Percentiles rank a stretch among this genome's conserved stretches.
phyloP scores from a whole-genome alignment of 23 tunicate species.

The Ciona savignyi region DNA sequence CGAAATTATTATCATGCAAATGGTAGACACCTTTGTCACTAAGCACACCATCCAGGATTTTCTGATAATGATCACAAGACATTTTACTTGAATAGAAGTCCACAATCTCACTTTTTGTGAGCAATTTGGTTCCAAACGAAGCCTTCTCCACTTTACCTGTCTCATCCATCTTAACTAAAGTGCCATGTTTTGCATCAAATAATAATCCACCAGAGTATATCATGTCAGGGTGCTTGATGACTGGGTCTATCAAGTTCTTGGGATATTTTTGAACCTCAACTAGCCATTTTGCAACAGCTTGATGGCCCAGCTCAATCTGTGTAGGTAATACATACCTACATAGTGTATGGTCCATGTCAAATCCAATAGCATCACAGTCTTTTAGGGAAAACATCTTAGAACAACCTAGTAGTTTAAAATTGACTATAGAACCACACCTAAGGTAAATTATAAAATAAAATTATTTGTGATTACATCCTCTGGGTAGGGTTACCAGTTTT shows the following conservation, averaged over 20 bases:
- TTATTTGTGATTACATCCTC: no score
- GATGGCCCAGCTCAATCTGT: slow-evolving; percentile 19
- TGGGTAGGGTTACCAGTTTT: no score
- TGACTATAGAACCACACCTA: no score
- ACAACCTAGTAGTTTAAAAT: not conserved
- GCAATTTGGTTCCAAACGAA: not conserved
- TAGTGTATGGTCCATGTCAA: slow-evolving; percentile 44
- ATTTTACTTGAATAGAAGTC: not conserved
- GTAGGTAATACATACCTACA: slow-evolving; percentile 23
- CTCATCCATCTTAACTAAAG: slow-evolving; percentile 15
- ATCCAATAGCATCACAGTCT: slow-evolving; percentile 30
- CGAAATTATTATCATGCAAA: slow-evolving; percentile 25
- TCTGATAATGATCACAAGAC: slow-evolving; percentile 3
- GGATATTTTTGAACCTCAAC: slow-evolving; percentile 10
- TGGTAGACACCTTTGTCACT: slow-evolving; percentile 19
- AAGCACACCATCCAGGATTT: slow-evolving; percentile 11
- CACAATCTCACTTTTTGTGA: slow-evolving; percentile 8
- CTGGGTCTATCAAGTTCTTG: slow-evolving; percentile 2
- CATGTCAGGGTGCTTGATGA: not conserved
- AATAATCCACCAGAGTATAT: slow-evolving; percentile 24
- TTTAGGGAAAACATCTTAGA: not conserved
- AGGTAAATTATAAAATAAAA: no score
- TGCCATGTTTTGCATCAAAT: slow-evolving; percentile 16
- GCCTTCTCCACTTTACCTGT: slow-evolving; percentile 22
- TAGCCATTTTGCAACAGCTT: slow-evolving; percentile 11